Evolutionary conservation across 1,140 invertebrate genomes (phyloP), one percentile per base, ranked within the genome.

Genomic region (Brachionus paranguensis): DNA sequence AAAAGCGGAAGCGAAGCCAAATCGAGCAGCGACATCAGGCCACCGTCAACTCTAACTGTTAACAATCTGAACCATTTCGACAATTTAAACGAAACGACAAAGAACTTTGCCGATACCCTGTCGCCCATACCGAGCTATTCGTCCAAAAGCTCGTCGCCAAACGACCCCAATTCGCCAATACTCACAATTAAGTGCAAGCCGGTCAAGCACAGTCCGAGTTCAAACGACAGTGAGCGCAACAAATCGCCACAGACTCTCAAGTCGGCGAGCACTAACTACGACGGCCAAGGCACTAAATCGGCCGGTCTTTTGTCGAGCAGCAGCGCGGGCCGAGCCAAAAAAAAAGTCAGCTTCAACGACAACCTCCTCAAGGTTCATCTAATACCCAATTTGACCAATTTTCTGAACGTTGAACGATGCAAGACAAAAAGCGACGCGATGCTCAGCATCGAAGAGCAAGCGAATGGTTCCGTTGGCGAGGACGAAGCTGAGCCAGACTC

Each of bases 331-430:
- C 60, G 60, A 29, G 20, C 53, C 1, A 81, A 81, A 41, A 81
- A 81, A 47, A 60, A 68, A 64, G 78, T 81, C 24, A 81, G 78
- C 43, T 81, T 81, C 45, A 81, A 81, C 14, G 78, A 81, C 14
- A 64, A 43, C 20, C 33, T 81, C 14, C n/a, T 81, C n/a, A 27
- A 81, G n/a, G 53, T 81, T n/a, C 78, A 81, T 37, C 64, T 81
- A 29, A 81, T 81, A 14, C 78, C 78, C 7, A 81, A 81, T 53
- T 76, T 76, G 29, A 47, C 43, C 0, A 50, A 53, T 50, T 50
- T 50, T 76, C 12, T 76, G 1, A 47, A 20, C 50, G 20, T 76
- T 12, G 68, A 72, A 72, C 41, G 17, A 27, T 72, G 41, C 41
- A 72, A 72, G 20, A n/a, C 68, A 43, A 72, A 43, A 11, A 2